Evolutionary conservation across 2,797 vertebrate genomes (phyloP), one percentile per base, ranked within the genome.

Genomic region (Onychomys arenicola): DNA sequence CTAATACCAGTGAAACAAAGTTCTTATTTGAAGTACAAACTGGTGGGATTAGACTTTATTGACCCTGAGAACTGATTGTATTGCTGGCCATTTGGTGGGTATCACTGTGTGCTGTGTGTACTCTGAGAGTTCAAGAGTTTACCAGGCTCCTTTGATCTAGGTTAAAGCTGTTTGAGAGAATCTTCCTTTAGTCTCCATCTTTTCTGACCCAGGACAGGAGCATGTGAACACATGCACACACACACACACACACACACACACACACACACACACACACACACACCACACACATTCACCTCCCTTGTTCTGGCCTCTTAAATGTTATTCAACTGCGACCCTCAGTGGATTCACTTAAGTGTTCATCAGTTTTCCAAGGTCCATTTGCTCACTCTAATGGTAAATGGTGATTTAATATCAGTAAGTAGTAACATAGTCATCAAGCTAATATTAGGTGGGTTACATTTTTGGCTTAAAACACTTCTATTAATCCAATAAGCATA

Each of bases 31-130:
- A 97, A 97, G 90, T 94, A 85, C 83, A 95, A 77, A 57, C 73
- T 93, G 71, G 87, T 37, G 29, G 95, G 96, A 98, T 98, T 98
- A 97, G 83, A 78, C 16, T 16, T 86, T 95, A 84, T 98, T 98
- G 95, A 80, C 49, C 84, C 83, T 93, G 65, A n/a, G 63, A 91
- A 71, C 67, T 82, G 97, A 92, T 86, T 94, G 65, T 78, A 78
- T 96, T 94, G 93, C 89, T 82, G 94, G 82, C 5, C 92, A 71
- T 37, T 77, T 43, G 46, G 71, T 49, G 76, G 90, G 21, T 40
- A 63, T 76, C 88, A 96, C 78, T 89, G 21, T n/a, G 83, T 27
- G 85, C 81, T 91, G 52, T 95, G 85, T 91, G 46, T 46, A 95
- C 46, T 4, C 32, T 19, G 7, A 52, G 40, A 55, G 97, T 97